These are phyloP conservation scores for Nerophis lumbriciformis DNA, from an alignment of 2,113 vertebrate genomes.

Conservation along the genomic window DNA sequence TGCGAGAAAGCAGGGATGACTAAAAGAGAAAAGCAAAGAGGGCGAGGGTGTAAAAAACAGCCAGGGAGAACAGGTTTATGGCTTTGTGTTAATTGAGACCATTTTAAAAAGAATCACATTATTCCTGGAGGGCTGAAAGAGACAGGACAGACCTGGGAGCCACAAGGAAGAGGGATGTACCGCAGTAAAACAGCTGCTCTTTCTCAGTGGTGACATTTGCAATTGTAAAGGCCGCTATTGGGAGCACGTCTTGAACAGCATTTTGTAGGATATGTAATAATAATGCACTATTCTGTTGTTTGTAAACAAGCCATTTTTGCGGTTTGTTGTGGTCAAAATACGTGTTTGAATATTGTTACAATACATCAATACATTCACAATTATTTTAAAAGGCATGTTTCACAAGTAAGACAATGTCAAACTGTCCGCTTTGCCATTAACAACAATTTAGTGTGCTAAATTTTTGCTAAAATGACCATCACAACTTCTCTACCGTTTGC, in stretches of 20 bases:
- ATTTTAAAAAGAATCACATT: slow-evolving; percentile 57
- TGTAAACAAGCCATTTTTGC: too few relatives aligned
- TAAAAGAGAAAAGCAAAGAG: slow-evolving; percentile 54
- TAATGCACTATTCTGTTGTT: too few relatives aligned
- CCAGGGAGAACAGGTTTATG: slow-evolving; percentile 58
- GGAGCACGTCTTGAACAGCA: too few relatives aligned
- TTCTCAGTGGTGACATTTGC: slow-evolving; percentile 25
- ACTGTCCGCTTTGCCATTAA: too few relatives aligned
- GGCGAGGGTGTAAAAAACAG: slow-evolving; percentile 46
- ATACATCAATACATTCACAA: neutral
- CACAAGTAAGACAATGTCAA: too few relatives aligned
- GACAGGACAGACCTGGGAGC: slow-evolving; percentile 38
- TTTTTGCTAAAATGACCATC: too few relatives aligned
- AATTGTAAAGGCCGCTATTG: slow-evolving; percentile 9
- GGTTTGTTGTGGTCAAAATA: too few relatives aligned
- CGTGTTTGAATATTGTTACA: too few relatives aligned
- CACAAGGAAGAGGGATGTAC: slow-evolving; percentile 41
- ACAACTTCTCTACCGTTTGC: too few relatives aligned
- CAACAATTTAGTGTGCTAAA: too few relatives aligned
- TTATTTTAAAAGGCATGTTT: neutral
- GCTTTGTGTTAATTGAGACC: slow-evolving; percentile 60
- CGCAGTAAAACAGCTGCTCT: slow-evolving; percentile 65
- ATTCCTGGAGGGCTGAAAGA: slow-evolving; percentile 56
- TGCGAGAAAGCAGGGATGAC: slow-evolving; percentile 41
- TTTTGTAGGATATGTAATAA: too few relatives aligned